Evolutionary conservation across 2,888 invertebrate genomes (phyloP), one percentile per base, ranked within the genome.

Genomic region (Ophraella communa): DNA sequence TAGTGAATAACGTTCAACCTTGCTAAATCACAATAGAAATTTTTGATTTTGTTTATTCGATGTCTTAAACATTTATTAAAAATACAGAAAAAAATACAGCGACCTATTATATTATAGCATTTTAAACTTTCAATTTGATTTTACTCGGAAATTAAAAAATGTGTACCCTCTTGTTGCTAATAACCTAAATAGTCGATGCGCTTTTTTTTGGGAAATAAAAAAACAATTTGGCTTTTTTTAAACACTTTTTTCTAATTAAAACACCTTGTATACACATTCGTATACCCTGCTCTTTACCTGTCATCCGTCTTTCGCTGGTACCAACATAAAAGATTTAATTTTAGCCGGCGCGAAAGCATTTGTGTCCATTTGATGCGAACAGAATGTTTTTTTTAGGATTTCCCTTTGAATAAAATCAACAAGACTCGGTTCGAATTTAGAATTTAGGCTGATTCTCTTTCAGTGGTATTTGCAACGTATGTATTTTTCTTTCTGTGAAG

Each of bases 341-440:
- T 74, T 73, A 73, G 71, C 69, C 70, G 65, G 59, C 47, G 47
- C 47, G 54, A 63, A 61, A 69, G 71, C 69, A 69, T 69, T 71
- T 69, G 72, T 68, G 71, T n/a, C 23, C 23, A 47, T 47, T 73
- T 75, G 74, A 75, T 69, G 74, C 69, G 73, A 67, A 64, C 71
- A 74, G 72, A 74, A 73, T 76, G 76, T 76, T 76, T 74, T 76
- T 75, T 75, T 74, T 74, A 72, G 74, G 75, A 73, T 74, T 74
- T 73, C 71, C 73, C 74, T 62, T n/a, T 67, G 68, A 67, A 65
- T 66, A 66, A 56, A 68, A 68, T 64, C 65, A 68, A 67, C 64
- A 64, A 58, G 61, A 30, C 30, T 30, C 3, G 53, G 62, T 54
- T 65, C n/a, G 65, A 63, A 63, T 62, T 62, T 59, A 64, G 62